Percentiles rank a stretch among this genome's conserved stretches.
Evolutionary conservation across 1,140 invertebrate genomes (phyloP).

Genomic region (Pemphigus obesinymphae): DNA sequence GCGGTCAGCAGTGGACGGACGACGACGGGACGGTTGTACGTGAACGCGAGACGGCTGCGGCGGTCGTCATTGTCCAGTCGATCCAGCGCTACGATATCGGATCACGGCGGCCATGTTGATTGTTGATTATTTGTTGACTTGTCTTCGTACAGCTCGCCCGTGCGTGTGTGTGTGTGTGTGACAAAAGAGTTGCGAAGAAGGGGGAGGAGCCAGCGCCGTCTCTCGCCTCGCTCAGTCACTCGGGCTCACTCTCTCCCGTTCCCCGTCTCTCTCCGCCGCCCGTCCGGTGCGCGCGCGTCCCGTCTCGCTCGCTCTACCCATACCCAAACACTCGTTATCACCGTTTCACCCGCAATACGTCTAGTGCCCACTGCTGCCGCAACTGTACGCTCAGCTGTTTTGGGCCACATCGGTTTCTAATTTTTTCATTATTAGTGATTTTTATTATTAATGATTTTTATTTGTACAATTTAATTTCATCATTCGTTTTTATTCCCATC

Average conservation of each 20-base stretch:
- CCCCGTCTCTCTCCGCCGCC: too few species aligned
- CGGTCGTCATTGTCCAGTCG: constrained; percentile 22
- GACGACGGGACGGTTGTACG: not conserved
- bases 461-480: too few species aligned
- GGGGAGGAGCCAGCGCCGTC: not conserved
- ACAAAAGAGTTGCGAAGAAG: constrained; percentile 29
- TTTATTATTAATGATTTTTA: too few species aligned
- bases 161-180: not conserved
- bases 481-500: too few species aligned
- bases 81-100: not conserved
- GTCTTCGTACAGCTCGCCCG: not conserved
- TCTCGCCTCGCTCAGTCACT: not conserved
- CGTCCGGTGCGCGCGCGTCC: too few species aligned
- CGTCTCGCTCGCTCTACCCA: too few species aligned
- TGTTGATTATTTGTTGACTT: constrained; percentile 29
- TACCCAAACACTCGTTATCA: not conserved
- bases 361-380: too few species aligned
- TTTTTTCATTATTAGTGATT: too few species aligned
- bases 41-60: not conserved
- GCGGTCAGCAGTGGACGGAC: not conserved
- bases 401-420: not conserved
- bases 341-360: too few species aligned
- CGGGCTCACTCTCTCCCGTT: not conserved
- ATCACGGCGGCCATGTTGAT: constrained; percentile 33
- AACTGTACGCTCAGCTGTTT: not conserved